Conservation (phyloP, 1,140 invertebrate species). For the Pseudomyrmex gracilis region DNA sequence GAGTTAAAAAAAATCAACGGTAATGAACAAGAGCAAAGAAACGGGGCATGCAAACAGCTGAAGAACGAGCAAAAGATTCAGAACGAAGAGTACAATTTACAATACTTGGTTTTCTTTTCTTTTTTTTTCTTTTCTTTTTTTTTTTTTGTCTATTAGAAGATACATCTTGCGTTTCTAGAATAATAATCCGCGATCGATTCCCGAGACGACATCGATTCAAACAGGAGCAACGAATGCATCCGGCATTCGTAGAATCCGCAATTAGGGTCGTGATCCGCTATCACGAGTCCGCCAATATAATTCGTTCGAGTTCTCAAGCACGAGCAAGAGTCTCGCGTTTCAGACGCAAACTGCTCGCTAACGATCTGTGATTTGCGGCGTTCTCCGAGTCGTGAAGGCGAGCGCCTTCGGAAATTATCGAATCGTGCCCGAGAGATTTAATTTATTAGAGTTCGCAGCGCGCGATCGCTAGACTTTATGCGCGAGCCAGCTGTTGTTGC, state of each 20-base stretch:
- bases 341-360: slow-evolving; percentile 24
- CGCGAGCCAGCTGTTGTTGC: slow-evolving; percentile 32
- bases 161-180: background rate
- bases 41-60: slow-evolving; percentile 2
- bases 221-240: slow-evolving; percentile 14
- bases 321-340: slow-evolving; percentile 1
- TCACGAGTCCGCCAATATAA: slow-evolving; percentile 22
- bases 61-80: slow-evolving; percentile 12
- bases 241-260: slow-evolving; percentile 13
- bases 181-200: slow-evolving; percentile 5
- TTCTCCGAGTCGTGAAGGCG: slow-evolving; percentile 39
- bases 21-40: slow-evolving; percentile 34
- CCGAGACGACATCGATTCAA: slow-evolving; percentile 6
- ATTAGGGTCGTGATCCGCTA: slow-evolving; percentile 34
- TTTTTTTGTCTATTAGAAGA: background rate
- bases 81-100: slow-evolving; percentile 44
- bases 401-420: slow-evolving; percentile 35
- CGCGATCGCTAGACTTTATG: slow-evolving; percentile 27
- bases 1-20: background rate
- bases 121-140: slow-evolving; percentile 7
- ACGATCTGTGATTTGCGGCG: slow-evolving; percentile 51
- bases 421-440: slow-evolving; percentile 39
- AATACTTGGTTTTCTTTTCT: slow-evolving; percentile 7
- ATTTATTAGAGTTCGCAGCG: slow-evolving; percentile 27
- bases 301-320: slow-evolving; percentile 36